These are phyloP conservation scores for Alexandromys fortis DNA, from an alignment of 2,113 vertebrate genomes.

Conservation along the genomic window DNA sequence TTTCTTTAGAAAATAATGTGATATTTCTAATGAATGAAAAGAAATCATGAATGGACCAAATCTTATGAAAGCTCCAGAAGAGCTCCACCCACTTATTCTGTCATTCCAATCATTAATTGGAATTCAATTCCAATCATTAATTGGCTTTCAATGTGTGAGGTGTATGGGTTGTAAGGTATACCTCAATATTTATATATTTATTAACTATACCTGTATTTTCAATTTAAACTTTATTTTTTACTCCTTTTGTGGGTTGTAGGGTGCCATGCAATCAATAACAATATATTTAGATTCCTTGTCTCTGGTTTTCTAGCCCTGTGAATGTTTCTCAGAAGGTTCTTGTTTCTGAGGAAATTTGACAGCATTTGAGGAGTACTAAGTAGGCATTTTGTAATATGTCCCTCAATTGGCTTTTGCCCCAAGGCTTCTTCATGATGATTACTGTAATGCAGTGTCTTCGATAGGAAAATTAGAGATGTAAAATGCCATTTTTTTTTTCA, in stretches of 20 bases:
- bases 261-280: neutral
- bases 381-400: neutral
- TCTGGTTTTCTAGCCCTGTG: neutral
- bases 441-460: neutral
- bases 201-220: neutral
- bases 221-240: neutral
- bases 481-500: neutral
- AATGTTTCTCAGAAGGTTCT: neutral
- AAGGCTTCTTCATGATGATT: neutral
- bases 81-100: rapidly evolving
- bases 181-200: neutral
- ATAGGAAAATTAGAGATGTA: neutral
- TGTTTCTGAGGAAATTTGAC: neutral
- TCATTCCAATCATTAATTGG: neutral
- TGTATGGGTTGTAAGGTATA: neutral
- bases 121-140: neutral
- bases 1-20: neutral
- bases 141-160: neutral
- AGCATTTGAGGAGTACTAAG: neutral
- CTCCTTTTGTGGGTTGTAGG: neutral
- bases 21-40: neutral
- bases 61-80: neutral
- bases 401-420: neutral
- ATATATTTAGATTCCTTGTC: neutral
- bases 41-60: neutral